A percentile compares a stretch with the other conserved stretches of the same genome.
Conservation (phyloP, 2,113 vertebrate genomes). For the Synodontis membranacea region DNA sequence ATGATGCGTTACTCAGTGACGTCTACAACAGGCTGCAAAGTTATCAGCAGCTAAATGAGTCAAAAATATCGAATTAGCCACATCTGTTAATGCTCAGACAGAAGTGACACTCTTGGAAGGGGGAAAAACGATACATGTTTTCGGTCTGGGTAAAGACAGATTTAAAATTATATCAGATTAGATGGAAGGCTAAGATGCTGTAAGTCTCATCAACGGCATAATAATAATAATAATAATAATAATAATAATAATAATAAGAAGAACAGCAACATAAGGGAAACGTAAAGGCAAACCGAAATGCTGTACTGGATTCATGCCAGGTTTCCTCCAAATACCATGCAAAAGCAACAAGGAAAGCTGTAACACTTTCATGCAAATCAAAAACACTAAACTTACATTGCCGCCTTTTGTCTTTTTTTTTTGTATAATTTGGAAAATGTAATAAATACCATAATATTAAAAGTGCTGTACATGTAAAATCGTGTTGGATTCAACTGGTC, state of each 20-base stretch:
- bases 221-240: too few species aligned
- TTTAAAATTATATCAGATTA: neutral
- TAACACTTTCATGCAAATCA: neutral
- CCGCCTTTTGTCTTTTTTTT: neutral
- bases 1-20: neutral
- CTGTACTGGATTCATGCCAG: neutral
- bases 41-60: neutral
- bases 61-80: conserved; percentile 13
- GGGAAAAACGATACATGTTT: neutral
- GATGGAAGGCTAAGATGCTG: neutral
- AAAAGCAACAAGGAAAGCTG: neutral
- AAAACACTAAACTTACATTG: neutral
- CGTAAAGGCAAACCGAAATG: too few species aligned
- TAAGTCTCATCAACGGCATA: neutral
- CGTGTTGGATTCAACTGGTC: neutral
- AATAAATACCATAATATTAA: neutral
- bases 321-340: neutral
- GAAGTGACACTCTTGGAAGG: neutral
- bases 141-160: neutral
- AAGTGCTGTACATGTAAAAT: neutral
- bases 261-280: too few species aligned
- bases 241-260: too few species aligned
- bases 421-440: neutral
- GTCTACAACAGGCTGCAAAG: neutral
- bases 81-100: neutral